A percentile compares a stretch with the other conserved stretches of the same genome.
Evolutionary conservation across 2,888 invertebrate species (phyloP).

Genomic region (Eilema griseolum): DNA sequence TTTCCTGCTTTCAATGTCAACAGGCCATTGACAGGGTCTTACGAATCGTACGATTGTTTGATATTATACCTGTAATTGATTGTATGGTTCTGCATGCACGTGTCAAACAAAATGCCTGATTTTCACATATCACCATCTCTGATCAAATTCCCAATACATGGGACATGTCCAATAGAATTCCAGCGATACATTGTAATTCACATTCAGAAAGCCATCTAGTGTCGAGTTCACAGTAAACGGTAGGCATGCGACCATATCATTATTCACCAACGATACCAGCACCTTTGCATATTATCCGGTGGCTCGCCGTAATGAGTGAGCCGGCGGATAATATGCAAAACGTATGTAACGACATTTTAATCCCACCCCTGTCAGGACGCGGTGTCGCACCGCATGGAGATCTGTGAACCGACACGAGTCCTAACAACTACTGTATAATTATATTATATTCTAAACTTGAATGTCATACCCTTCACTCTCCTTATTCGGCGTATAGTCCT

Average conservation of each 20-base stretch:
- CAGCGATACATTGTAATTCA: constrained; percentile 58
- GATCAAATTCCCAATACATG: constrained; percentile 5
- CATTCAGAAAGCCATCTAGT: constrained; percentile 55
- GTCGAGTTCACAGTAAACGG: constrained; percentile 61
- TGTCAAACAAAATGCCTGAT: neutral
- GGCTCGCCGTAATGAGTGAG: constrained; percentile 43
- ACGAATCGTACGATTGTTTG: neutral
- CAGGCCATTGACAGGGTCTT: neutral
- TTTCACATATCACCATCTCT: neutral
- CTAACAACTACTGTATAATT: constrained; percentile 47
- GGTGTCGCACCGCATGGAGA: constrained; percentile 29
- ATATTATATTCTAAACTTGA: constrained; percentile 56
- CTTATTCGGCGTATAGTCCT: too few relatives aligned
- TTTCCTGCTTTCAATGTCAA: constrained; percentile 2
- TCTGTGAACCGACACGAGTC: constrained; percentile 47
- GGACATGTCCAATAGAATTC: constrained; percentile 59
- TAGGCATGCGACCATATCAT: constrained; percentile 72
- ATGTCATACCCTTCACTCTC: too few relatives aligned
- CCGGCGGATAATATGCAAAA: constrained; percentile 49
- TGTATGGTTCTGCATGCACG: neutral
- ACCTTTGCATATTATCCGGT: constrained; percentile 21
- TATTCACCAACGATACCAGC: constrained; percentile 69
- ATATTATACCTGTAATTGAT: neutral
- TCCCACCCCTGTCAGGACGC: constrained; percentile 44
- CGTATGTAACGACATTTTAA: constrained; percentile 49